phyloP scores from a whole-genome alignment of 2,113 vertebrate genomes.

The Malaclemys terrapin region DNA sequence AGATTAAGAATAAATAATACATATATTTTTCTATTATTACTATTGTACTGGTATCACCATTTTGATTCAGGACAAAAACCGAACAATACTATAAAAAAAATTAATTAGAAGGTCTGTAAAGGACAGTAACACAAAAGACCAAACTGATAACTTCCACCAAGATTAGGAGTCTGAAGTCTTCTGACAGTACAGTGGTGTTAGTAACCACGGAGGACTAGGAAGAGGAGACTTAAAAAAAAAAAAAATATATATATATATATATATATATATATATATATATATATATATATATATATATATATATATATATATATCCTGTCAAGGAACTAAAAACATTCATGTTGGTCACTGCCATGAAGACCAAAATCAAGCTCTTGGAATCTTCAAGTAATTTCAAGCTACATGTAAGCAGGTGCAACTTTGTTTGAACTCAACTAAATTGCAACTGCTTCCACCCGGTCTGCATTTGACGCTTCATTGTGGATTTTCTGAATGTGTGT shows the following conservation, averaged over 20 bases:
- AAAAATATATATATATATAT: not conserved
- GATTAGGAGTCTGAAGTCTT: not conserved
- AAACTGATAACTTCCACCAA: not conserved
- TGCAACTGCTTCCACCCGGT: not conserved
- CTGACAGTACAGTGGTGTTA: not conserved
- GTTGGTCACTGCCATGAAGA: not conserved
- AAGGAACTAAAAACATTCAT: not conserved
- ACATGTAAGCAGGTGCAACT: not conserved
- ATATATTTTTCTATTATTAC: not conserved
- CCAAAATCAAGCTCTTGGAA: not conserved
- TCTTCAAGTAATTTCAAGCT: not conserved
- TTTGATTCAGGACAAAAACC: not conserved
- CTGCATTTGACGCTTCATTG: not conserved
- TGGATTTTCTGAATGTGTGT: not conserved
- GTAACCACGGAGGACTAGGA: not conserved
- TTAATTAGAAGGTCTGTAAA: not conserved
- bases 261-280: not conserved
- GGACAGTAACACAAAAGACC: not conserved
- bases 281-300: not conserved
- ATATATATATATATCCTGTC: not conserved
- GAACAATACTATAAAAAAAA: not conserved
- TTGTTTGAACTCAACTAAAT: not conserved
- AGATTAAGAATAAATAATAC: not conserved
- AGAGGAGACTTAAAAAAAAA: not conserved
- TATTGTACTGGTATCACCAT: not conserved